A percentile compares a stretch with the other conserved stretches of the same genome.
Evolutionary conservation across 2,888 invertebrate genomes (phyloP).

Genomic region (Salticus scenicus): DNA sequence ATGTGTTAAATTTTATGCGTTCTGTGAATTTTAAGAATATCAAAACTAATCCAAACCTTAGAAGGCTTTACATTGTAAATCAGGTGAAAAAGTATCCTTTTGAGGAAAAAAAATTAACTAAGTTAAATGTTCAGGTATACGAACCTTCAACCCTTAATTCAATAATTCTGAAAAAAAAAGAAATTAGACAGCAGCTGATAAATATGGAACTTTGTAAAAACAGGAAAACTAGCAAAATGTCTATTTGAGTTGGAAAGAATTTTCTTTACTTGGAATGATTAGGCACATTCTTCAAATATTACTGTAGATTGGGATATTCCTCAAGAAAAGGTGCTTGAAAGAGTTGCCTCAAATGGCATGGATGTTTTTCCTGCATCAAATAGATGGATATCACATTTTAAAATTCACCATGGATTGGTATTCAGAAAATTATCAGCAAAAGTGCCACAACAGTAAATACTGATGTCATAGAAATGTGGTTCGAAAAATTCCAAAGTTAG

Average conservation of each 20-base stretch:
- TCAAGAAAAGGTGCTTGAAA: background rate
- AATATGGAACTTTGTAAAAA: background rate
- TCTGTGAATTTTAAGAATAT: no score
- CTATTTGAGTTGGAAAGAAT: background rate
- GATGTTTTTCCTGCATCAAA: background rate
- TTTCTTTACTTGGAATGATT: background rate
- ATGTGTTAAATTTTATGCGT: no score
- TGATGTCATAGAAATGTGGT: background rate
- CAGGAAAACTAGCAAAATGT: background rate
- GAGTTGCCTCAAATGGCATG: background rate
- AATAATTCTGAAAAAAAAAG: background rate
- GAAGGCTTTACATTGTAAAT: background rate
- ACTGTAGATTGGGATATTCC: background rate
- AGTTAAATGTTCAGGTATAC: background rate
- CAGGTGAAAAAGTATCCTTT: background rate
- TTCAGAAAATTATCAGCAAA: background rate
- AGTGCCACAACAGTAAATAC: background rate
- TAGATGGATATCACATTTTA: background rate
- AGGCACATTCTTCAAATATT: no score
- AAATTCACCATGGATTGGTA: background rate
- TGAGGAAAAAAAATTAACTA: conserved; percentile 1
- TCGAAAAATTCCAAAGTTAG: background rate
- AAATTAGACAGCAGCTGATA: background rate
- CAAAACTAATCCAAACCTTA: background rate
- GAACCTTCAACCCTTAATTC: no score